These are phyloP conservation scores for Heliconius hermathena DNA, from an alignment of 1,140 invertebrate genomes.

Conservation along the genomic window DNA sequence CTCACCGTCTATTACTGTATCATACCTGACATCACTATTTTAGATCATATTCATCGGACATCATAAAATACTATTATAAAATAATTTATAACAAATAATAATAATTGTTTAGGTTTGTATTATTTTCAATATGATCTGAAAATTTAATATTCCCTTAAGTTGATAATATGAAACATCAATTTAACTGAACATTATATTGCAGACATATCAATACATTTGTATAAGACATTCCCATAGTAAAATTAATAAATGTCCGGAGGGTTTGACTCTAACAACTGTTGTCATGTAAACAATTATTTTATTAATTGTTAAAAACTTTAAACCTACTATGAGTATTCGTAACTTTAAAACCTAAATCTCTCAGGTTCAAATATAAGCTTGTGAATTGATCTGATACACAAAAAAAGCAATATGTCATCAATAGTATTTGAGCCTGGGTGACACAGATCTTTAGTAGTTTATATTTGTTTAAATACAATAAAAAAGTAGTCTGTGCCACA, in stretches of 20 bases:
- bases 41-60: slow-evolving; percentile 1
- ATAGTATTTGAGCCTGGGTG: neutral
- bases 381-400: neutral
- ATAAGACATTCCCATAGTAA: neutral
- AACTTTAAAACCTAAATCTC: neutral
- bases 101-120: neutral
- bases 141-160: neutral
- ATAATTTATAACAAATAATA: neutral
- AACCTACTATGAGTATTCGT: neutral
- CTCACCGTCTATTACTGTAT: slow-evolving; percentile 27
- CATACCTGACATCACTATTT: slow-evolving; percentile 2
- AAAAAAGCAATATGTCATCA: neutral
- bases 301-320: neutral
- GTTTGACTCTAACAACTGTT: neutral
- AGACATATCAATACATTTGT: neutral
- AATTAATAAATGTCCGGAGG: neutral
- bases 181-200: no score
- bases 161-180: neutral
- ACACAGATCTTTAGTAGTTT: slow-evolving; percentile 16
- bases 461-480: slow-evolving; percentile 38
- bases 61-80: neutral
- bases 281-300: slow-evolving; percentile 12
- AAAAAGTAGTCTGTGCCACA: slow-evolving; percentile 73
- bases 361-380: slow-evolving; percentile 5
- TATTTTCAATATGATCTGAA: neutral